Conservation (phyloP, 2,113 vertebrate species). For the Pseudois nayaur region DNA sequence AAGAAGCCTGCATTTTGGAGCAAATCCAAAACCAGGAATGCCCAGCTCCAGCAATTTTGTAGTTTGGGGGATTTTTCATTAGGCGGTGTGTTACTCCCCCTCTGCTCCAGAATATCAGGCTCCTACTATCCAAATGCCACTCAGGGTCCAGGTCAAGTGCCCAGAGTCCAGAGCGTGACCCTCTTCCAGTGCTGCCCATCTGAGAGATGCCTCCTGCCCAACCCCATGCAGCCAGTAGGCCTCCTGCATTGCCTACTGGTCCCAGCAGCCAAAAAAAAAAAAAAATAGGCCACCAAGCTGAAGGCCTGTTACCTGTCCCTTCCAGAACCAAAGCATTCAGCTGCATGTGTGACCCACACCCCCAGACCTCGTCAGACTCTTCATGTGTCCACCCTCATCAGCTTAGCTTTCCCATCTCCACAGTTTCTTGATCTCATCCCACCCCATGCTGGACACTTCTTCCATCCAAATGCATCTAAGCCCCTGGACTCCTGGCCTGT, state of each 20-base stretch:
- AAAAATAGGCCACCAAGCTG: not conserved
- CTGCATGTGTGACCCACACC: not conserved
- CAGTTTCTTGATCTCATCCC: not conserved
- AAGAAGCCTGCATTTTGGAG: not conserved
- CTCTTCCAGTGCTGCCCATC: not conserved
- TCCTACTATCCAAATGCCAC: not conserved
- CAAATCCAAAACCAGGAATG: not conserved
- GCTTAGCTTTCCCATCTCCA: not conserved
- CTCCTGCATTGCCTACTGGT: not conserved
- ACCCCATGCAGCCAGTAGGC: not conserved
- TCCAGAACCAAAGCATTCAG: not conserved
- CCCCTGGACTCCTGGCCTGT: not conserved
- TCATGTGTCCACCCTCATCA: too few relatives aligned
- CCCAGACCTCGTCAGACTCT: not conserved
- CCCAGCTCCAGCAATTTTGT: not conserved
- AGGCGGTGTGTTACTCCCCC: rapidly evolving
- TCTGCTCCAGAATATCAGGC: not conserved
- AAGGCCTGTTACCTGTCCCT: not conserved
- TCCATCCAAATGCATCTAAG: not conserved
- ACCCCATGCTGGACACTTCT: not conserved
- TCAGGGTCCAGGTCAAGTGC: not conserved
- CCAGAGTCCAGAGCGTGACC: rapidly evolving
- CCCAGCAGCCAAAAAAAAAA: not conserved
- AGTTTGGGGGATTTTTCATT: not conserved
- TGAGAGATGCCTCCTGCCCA: not conserved